Evolutionary conservation across 2,113 vertebrate species (phyloP).

Genomic region (Megalops atlanticus): DNA sequence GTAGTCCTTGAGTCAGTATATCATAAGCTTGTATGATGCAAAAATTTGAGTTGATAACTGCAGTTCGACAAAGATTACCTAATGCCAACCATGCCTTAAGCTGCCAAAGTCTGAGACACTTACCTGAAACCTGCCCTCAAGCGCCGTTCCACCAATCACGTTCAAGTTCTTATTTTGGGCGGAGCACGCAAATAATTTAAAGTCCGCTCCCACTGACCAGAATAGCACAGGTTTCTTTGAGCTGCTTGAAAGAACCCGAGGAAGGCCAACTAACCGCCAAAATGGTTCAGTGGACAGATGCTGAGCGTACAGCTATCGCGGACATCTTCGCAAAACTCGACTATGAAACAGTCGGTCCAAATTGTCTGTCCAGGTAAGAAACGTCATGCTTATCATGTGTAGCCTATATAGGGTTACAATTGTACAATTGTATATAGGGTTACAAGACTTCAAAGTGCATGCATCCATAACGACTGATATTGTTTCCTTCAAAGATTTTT

Average conservation of each 20-base stretch:
- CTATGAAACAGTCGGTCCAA: slow-evolving; percentile 60
- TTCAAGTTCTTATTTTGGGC: neutral
- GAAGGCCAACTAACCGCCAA: slow-evolving; percentile 25
- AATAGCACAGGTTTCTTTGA: slow-evolving; percentile 41
- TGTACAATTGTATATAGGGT: too few species aligned
- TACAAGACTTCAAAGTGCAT: too few species aligned
- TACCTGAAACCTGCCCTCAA: slow-evolving; percentile 10
- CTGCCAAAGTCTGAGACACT: too few species aligned
- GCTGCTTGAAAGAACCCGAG: slow-evolving; percentile 19
- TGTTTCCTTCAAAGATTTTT: too few species aligned
- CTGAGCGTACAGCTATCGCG: slow-evolving; percentile 58
- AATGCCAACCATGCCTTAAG: too few species aligned
- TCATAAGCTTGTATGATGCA: too few species aligned
- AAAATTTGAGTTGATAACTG: too few species aligned
- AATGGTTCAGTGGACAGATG: slow-evolving; percentile 68
- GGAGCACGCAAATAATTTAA: slow-evolving; percentile 37
- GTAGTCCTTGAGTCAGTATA: too few species aligned
- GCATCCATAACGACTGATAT: too few species aligned
- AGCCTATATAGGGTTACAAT: too few species aligned
- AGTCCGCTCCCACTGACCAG: neutral
- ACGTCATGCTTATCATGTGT: too few species aligned
- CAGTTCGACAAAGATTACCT: too few species aligned
- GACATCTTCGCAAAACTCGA: slow-evolving; percentile 58
- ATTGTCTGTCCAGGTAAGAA: slow-evolving; percentile 66
- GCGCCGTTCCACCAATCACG: slow-evolving; percentile 7